Percentiles rank a stretch among this genome's conserved stretches.
Conservation (phyloP, 2,113 vertebrate species). For the Brienomyrus longianalis region DNA sequence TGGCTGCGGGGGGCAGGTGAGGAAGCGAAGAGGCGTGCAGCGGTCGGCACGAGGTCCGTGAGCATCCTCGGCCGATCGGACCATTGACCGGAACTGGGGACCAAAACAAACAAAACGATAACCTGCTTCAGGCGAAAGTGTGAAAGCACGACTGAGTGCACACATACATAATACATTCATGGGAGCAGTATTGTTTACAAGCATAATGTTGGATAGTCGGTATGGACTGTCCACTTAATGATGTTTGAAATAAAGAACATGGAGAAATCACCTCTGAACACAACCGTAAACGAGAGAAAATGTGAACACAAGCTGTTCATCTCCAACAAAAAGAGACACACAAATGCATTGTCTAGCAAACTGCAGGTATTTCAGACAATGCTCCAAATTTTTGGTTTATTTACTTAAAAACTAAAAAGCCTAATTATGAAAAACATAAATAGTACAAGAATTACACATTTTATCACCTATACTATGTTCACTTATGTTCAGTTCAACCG, state of each 20-base stretch:
- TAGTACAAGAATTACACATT: not conserved
- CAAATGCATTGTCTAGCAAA: not conserved
- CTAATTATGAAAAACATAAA: not conserved
- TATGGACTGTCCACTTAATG: not conserved
- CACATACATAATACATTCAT: not conserved
- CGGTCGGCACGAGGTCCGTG: constrained; percentile 24
- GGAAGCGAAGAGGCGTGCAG: constrained; percentile 32
- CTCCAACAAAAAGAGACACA: not conserved
- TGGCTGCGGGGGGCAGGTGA: constrained; percentile 36
- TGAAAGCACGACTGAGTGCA: not conserved
- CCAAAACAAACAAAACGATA: not conserved
- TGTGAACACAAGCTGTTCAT: not conserved
- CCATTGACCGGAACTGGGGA: constrained; percentile 32
- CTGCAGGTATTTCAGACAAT: not conserved
- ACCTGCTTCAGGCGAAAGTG: not conserved
- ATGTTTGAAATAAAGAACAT: not conserved
- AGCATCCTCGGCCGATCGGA: constrained; percentile 41
- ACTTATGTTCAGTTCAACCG: not conserved
- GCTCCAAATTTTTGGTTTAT: not conserved
- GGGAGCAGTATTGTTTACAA: not conserved
- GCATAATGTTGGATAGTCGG: not conserved
- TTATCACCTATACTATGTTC: not conserved
- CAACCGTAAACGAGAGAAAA: not conserved
- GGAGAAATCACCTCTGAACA: not conserved
- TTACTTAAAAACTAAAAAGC: not conserved